A percentile compares a stretch with the other conserved stretches of the same genome.
Conservation (phyloP, 2,797 vertebrate genomes). For the Sebastes minor region DNA sequence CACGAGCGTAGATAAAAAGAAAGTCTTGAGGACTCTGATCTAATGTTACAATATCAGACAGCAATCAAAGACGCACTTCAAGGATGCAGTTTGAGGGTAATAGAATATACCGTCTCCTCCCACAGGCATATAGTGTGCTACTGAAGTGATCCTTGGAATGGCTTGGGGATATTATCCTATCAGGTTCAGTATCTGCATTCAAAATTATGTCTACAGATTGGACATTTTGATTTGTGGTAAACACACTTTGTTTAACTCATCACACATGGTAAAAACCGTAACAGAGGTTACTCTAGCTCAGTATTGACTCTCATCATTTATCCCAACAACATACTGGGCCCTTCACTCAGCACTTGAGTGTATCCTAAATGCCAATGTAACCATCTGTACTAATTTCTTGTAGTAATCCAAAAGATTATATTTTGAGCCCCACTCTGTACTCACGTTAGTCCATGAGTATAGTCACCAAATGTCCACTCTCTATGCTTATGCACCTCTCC, state of each 20-base stretch:
- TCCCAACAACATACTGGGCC: constrained; percentile 7
- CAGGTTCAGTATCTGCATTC: neutral
- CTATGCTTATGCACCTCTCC: neutral
- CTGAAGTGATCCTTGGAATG: neutral
- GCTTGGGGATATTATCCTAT: neutral
- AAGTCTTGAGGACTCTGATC: neutral
- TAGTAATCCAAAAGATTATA: constrained; percentile 13
- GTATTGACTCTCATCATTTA: constrained; percentile 23
- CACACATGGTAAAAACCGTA: neutral
- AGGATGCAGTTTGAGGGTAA: neutral
- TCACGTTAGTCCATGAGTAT: neutral
- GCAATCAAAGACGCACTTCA: constrained; percentile 12
- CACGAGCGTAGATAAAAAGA: neutral
- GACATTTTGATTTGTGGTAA: constrained; percentile 11
- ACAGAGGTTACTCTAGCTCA: neutral
- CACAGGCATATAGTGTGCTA: neutral
- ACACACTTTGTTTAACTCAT: neutral
- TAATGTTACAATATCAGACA: neutral
- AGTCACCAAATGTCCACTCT: constrained; percentile 1
- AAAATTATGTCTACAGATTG: neutral
- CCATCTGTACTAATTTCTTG: constrained; percentile 37
- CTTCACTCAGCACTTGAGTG: constrained; percentile 21
- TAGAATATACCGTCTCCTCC: neutral
- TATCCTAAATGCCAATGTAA: constrained; percentile 23
- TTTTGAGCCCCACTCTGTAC: constrained; percentile 3